Percentiles rank a stretch among this genome's conserved stretches.
Conservation (phyloP, 2,797 vertebrate genomes). For the Acridotheres tristis region DNA sequence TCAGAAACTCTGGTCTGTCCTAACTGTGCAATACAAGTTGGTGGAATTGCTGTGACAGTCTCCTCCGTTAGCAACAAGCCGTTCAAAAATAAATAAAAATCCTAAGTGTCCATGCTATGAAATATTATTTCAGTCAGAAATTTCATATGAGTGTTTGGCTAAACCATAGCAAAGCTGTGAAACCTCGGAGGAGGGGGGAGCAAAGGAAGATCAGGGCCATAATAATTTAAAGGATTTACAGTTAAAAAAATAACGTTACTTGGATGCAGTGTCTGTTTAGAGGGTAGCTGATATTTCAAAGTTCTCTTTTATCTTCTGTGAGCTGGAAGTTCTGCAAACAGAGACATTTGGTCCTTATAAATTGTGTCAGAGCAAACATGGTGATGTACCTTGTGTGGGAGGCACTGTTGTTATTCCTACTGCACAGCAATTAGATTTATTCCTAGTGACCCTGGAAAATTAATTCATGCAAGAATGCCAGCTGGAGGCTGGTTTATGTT, state of each 20-base stretch:
- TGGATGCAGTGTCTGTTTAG: not conserved
- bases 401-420: not conserved
- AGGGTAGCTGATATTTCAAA: not conserved
- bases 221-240: not conserved
- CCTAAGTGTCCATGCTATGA: not conserved
- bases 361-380: not conserved
- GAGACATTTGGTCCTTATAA: not conserved
- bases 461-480: not conserved
- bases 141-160: not conserved
- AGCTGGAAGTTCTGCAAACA: not conserved
- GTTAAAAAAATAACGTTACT: not conserved
- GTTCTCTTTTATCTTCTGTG: not conserved
- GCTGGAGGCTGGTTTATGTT: rapidly evolving
- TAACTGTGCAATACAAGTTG: not conserved
- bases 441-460: not conserved
- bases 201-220: not conserved
- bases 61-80: not conserved
- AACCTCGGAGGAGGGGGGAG: not conserved
- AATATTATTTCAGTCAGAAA: not conserved
- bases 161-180: not conserved
- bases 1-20: not conserved
- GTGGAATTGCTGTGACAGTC: not conserved
- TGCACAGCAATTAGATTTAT: not conserved
- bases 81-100: not conserved
- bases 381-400: not conserved